Base-by-base conservation (phyloP, 1,140 invertebrate genomes). In the Oedothorax gibbosus region DNA sequence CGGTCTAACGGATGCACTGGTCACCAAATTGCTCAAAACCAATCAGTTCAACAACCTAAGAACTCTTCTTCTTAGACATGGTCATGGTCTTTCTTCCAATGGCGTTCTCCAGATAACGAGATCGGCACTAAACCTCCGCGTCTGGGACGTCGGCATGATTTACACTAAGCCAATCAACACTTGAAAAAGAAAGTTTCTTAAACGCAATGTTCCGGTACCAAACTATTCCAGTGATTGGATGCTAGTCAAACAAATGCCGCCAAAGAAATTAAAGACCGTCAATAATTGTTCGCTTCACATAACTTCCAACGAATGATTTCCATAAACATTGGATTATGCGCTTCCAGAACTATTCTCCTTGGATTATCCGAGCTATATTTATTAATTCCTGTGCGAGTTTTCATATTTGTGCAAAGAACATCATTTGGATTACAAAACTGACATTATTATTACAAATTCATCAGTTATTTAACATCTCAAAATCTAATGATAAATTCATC, bases 61-160 rank as follows among this genome's bases (percentile, higher is more conserved):
- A 54, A 86, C 77, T 21, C 66, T 88, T 0, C 83, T 88, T 20
- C 14, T 88, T 9, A 83, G 88, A n/a, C 88, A 88, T 73, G 87
- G 88, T 49, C 86, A 88, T 69, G 86, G 86, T 9, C 56, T 87
- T 3, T 85, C 86, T 60, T 69, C 56, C 6, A 77, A 62, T 2
- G 86, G 86, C 18, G 77, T 87, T 35, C 60, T 57, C 2, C 75
- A 78, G 18, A 12, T 87, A 9, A 85, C 81, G 0, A 60, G 71
- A 66, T 35, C 21, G 0, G 77, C 86, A n/a, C 77, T 79, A 51
- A 86, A 65, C 12, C 68, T 86, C n/a, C 75, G 72, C 8, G 53
- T 81, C 2, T 86, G 86, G 80, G 83, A 84, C 75, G 81, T 85
- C 12, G 84, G 84, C 14, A 80, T 85, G 84, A 80, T 78, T 11